These are phyloP conservation scores for Azorinus chamasolen DNA, from an alignment of 2,888 invertebrate species.

Conservation along the genomic window DNA sequence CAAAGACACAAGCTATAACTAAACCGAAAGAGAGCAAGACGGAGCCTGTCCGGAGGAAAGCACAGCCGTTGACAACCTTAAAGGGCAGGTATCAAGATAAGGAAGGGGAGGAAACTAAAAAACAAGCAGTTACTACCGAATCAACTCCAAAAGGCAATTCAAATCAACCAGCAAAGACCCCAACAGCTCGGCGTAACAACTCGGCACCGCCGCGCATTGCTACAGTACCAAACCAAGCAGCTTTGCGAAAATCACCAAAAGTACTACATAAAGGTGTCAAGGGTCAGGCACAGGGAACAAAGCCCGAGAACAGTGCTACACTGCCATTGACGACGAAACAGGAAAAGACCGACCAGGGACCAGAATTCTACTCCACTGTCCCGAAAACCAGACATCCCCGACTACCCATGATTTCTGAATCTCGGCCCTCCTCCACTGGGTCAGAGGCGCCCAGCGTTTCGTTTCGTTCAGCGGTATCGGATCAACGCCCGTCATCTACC, in stretches of 20 bases:
- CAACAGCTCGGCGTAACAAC: conserved; percentile 69
- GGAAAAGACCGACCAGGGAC: conserved; percentile 22
- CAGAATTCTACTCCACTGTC: conserved; percentile 60
- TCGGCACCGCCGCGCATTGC: conserved; percentile 81
- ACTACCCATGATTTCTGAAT: conserved; percentile 58
- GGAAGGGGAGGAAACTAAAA: conserved; percentile 46
- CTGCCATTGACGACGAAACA: conserved; percentile 27
- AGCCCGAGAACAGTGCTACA: conserved; percentile 41
- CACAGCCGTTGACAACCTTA: conserved; percentile 81
- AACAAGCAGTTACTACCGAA: conserved; percentile 69
- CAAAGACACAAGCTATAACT: conserved; percentile 69
- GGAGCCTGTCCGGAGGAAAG: conserved; percentile 72
- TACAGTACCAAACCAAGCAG: conserved; percentile 75
- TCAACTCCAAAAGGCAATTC: conserved; percentile 49
- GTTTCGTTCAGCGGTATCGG: conserved; percentile 31
- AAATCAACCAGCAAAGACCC: conserved; percentile 59
- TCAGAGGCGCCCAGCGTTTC: conserved; percentile 45
- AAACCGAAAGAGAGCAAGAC: conserved; percentile 60
- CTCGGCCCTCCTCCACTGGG: conserved; percentile 41
- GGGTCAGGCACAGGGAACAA: conserved; percentile 7
- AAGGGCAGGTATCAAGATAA: conserved; percentile 67
- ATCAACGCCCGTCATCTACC: conserved; percentile 35
- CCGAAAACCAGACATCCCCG: conserved; percentile 55
- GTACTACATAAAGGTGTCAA: conserved; percentile 10
- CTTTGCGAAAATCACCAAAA: conserved; percentile 38